Conservation (phyloP, 1,140 invertebrate species). For the Parapsyche elsis region DNA sequence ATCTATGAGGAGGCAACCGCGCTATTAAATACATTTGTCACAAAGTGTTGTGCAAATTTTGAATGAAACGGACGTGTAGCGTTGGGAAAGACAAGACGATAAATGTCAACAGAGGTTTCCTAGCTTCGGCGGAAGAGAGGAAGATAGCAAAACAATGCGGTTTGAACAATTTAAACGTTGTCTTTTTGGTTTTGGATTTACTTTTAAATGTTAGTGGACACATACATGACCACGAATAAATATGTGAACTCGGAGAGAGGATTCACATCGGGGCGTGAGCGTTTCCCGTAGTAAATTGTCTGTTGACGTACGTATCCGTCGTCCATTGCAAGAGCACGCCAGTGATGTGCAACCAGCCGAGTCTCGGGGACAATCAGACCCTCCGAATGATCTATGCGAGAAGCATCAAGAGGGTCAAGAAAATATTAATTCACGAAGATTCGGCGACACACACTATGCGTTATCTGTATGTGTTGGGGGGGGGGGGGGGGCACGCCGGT, state of each 20-base stretch:
- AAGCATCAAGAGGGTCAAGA: too few relatives aligned
- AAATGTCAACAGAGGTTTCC: background rate
- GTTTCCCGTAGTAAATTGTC: conserved; percentile 17
- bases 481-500: too few relatives aligned
- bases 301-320: conserved; percentile 12
- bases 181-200: too few relatives aligned
- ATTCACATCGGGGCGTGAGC: background rate
- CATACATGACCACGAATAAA: too few relatives aligned
- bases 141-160: background rate
- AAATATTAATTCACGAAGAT: too few relatives aligned
- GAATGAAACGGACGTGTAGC: background rate
- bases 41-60: conserved; percentile 3
- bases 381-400: too few relatives aligned
- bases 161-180: background rate
- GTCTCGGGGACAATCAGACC: background rate
- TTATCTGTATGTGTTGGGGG: too few relatives aligned
- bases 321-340: background rate
- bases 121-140: too few relatives aligned
- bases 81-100: background rate
- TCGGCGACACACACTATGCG: too few relatives aligned
- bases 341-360: conserved; percentile 14
- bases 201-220: too few relatives aligned
- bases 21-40: conserved; percentile 17
- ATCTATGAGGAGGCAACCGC: background rate
- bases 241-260: too few relatives aligned